phyloP scores from a whole-genome alignment of 2,113 vertebrate species.

The Acinonyx jubatus region DNA sequence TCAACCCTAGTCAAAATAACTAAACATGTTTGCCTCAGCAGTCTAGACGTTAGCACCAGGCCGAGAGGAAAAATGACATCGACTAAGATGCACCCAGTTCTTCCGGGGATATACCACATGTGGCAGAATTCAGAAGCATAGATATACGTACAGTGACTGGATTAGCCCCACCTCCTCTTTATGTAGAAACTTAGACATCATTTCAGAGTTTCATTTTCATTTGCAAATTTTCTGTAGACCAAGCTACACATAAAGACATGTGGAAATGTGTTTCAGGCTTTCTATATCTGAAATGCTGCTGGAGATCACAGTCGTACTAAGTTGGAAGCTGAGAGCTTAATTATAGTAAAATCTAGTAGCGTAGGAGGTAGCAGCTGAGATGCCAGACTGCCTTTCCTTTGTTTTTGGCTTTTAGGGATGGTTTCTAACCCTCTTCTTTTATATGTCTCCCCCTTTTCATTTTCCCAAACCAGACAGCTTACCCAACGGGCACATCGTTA shows the following conservation, averaged over 20 bases:
- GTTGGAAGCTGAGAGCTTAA: constrained; percentile 40
- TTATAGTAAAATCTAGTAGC: neutral
- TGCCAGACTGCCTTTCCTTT: neutral
- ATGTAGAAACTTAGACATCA: neutral
- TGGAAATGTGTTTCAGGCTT: neutral
- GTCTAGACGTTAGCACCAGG: neutral
- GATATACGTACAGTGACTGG: neutral
- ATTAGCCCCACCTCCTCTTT: neutral
- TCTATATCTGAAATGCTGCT: constrained; percentile 44
- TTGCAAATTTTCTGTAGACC: constrained; percentile 8
- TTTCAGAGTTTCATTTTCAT: neutral
- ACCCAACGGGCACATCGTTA: neutral
- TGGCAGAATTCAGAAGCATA: fast-evolving
- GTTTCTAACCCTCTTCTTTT: neutral
- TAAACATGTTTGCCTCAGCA: neutral
- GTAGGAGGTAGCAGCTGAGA: neutral
- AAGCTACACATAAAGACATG: constrained; percentile 6
- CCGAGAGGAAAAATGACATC: neutral
- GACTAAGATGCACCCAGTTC: neutral
- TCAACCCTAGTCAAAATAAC: constrained; percentile 35
- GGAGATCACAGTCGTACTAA: neutral
- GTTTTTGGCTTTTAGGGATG: neutral
- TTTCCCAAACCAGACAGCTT: neutral
- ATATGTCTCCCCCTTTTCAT: neutral
- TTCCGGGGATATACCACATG: neutral